Evolutionary conservation across 2,113 vertebrate species (phyloP).

Genomic region (Labeo rohita): DNA sequence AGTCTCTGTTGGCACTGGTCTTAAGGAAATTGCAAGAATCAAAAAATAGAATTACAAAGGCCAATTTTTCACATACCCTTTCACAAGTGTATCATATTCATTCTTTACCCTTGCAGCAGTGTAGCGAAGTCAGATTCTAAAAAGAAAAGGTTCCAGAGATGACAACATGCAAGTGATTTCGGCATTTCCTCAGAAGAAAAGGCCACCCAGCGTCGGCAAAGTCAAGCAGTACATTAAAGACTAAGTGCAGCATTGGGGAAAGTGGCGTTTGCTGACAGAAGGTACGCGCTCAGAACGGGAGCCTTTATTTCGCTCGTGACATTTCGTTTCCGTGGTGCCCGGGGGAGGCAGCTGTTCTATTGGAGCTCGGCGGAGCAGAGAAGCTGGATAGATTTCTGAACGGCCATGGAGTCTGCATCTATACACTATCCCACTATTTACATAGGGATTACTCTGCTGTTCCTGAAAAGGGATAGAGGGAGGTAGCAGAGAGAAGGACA

Average conservation of each 20-base stretch:
- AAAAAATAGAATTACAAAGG: constrained; percentile 12
- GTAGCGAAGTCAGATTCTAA: not conserved
- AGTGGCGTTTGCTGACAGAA: constrained; percentile 43
- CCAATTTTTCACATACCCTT: not conserved
- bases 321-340: constrained; percentile 45
- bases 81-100: constrained; percentile 2
- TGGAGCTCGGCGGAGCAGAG: constrained; percentile 26
- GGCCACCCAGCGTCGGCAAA: constrained; percentile 45
- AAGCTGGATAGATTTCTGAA: constrained; percentile 39
- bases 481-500: not conserved
- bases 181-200: constrained; percentile 38
- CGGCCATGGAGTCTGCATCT: constrained; percentile 20
- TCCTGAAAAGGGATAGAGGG: not conserved
- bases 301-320: constrained; percentile 55
- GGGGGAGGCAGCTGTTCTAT: constrained; percentile 36
- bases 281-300: constrained; percentile 43
- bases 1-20: constrained; percentile 15
- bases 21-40: not conserved
- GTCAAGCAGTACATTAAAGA: constrained; percentile 48
- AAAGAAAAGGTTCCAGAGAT: constrained; percentile 17
- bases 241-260: constrained; percentile 34
- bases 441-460: constrained; percentile 35
- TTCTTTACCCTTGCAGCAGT: not conserved
- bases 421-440: constrained; percentile 39
- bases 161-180: not conserved